Conservation (phyloP, 2,888 invertebrate genomes). For the Macaria liturata region DNA sequence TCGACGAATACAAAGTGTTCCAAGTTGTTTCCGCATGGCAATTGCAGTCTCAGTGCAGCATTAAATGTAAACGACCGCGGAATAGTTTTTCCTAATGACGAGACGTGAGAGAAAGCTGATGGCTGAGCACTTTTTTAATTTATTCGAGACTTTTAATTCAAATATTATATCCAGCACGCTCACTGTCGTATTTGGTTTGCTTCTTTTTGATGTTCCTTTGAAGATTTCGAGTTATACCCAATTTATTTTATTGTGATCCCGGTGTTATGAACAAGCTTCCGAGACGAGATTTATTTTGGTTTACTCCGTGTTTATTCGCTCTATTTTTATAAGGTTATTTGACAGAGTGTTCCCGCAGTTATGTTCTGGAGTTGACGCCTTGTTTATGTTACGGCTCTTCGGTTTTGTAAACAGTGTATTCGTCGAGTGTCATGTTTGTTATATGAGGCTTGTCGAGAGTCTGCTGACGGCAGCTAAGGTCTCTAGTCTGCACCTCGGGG, state of each 20-base stretch:
- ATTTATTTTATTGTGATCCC: slow-evolving; percentile 50
- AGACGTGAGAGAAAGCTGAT: slow-evolving; percentile 78
- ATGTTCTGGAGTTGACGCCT: slow-evolving; percentile 26
- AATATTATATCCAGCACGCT: slow-evolving; percentile 49
- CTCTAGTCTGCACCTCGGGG: slow-evolving; percentile 38
- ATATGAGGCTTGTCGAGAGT: too few species aligned
- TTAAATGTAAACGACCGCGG: slow-evolving; percentile 50
- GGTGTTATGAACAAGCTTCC: slow-evolving; percentile 39
- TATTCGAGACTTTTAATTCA: slow-evolving; percentile 55
- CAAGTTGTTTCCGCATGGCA: slow-evolving; percentile 5
- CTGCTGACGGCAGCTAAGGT: neutral
- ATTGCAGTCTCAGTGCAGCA: slow-evolving; percentile 12
- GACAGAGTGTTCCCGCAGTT: slow-evolving; percentile 33
- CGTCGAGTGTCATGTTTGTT: slow-evolving; percentile 43
- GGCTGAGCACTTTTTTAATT: slow-evolving; percentile 53
- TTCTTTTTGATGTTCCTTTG: slow-evolving; percentile 38
- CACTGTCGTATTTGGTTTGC: slow-evolving; percentile 26
- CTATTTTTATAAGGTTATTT: slow-evolving; percentile 41
- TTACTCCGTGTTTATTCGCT: slow-evolving; percentile 38
- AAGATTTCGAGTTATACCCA: slow-evolving; percentile 44
- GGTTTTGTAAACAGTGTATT: slow-evolving; percentile 57
- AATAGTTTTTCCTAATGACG: slow-evolving; percentile 61
- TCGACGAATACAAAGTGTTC: slow-evolving; percentile 4
- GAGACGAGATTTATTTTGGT: slow-evolving; percentile 34
- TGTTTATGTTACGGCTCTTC: slow-evolving; percentile 48